Percentiles rank a stretch among this genome's conserved stretches.
Evolutionary conservation across 2,888 invertebrate species (phyloP).

Genomic region (Calameuta pallipes): DNA sequence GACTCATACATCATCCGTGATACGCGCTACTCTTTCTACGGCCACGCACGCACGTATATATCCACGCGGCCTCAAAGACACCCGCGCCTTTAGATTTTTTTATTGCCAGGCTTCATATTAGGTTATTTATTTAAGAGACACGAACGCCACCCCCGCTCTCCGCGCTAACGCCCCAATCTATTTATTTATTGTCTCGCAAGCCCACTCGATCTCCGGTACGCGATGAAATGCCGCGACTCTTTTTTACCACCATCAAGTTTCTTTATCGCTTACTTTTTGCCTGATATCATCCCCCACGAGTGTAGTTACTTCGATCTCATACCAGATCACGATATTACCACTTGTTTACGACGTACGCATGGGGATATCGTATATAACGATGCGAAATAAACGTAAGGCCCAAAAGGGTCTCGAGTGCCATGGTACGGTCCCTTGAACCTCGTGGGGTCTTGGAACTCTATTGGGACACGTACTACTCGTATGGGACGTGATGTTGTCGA

Average conservation of each 20-base stretch:
- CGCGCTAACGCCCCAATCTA: background rate
- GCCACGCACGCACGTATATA: background rate
- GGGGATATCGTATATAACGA: background rate
- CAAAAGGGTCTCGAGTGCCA: background rate
- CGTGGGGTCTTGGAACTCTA: background rate
- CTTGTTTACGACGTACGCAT: background rate
- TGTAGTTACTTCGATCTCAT: background rate
- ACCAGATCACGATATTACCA: too few species aligned
- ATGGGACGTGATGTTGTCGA: background rate
- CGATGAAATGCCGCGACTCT: background rate
- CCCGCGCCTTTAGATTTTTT: background rate
- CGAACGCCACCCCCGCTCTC: background rate
- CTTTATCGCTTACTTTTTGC: background rate
- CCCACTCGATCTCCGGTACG: background rate
- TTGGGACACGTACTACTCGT: background rate
- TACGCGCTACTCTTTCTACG: slow-evolving; percentile 1
- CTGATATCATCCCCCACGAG: background rate
- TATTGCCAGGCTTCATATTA: background rate
- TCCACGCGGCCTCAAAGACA: background rate
- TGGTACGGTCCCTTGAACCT: background rate
- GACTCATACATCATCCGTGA: background rate
- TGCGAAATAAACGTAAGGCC: background rate
- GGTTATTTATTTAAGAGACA: slow-evolving; percentile 1
- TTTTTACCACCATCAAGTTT: background rate
- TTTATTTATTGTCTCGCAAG: background rate